Evolutionary conservation across 2,888 invertebrate genomes (phyloP), one percentile per base, ranked within the genome.

Genomic region (Alloplasta piceator): DNA sequence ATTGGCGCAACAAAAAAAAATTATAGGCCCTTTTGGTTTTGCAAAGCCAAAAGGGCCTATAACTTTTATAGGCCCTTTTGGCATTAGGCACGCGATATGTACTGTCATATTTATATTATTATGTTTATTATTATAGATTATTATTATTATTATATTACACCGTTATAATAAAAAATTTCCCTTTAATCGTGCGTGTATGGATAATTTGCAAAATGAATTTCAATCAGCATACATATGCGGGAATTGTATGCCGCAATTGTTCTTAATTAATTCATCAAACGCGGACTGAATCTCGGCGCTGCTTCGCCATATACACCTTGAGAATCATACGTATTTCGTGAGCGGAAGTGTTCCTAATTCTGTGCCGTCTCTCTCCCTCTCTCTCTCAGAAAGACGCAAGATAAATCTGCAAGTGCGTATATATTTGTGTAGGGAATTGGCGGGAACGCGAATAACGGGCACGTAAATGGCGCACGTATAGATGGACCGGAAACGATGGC

Each of bases 401-500:
- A 43, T 41, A 5, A 5, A 46, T 12, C 5, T 26, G 26, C n/a
- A 46, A 12, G 36, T 55, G 14, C 38, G 14, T 6, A 5, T n/a
- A 10, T 2, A 55, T n/a, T 38, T 36, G 10, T 9, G 10, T 7
- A 41, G 38, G 12, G 26, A 43, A 63, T 73, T 61, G 52, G 52
- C 43, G 39, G 64, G 68, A 58, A 26, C 66, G 46, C 48, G 73
- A 52, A 74, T 72, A 58, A 55, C 26, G 26, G 26, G 26, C 26
- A 26, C 38, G 68, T 46, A 75, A 75, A 67, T 67, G 52, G 61
- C 63, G 55, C 60, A 71, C 67, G 74, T 77, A 80, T 74, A 74
- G 73, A 74, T 16, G 67, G 46, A 88, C 87, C 91, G 92, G 92
- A 92, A 91, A 90, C 87, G 84, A 26, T 85, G 84, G 86, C 82